Base-by-base conservation (phyloP, 1,140 invertebrate species). In the Ceratina japonica region DNA sequence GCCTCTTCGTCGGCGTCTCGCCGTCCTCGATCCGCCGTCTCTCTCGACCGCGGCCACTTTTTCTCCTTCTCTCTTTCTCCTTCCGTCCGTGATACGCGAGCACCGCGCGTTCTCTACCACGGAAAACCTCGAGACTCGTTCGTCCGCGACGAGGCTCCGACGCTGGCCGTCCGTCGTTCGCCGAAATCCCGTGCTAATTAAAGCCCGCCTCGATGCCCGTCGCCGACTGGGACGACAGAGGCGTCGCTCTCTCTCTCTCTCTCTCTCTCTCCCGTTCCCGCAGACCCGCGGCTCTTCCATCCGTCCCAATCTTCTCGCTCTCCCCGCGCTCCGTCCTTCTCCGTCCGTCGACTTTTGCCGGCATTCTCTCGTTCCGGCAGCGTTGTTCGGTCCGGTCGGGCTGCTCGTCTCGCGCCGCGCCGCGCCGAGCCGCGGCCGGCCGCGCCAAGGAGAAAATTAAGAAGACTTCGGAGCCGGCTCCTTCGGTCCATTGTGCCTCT, bases 161-260 rank as follows among this genome's bases (percentile, higher is more conserved):
- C 81, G 83, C 79, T 78, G 80, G 68, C 61, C 71, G 75, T 79
- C 78, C 80, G 85, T 83, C 87, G 81, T 88, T 86, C 83, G 82
- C 83, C 85, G 85, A 87, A 83, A 88, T 88, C 87, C 86, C 86
- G 85, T 86, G 83, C 87, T 87, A 89, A 89, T 89, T 87, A 89
- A 89, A 89, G 87, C 86, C 86, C 85, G 82, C 85, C 82, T 82
- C 86, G 86, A 85, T 87, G 85, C 81, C 85, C 83, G 76, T 82
- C 81, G 85, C 81, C 87, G 85, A 83, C 80, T 86, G 82, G 66
- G 75, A 58, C 78, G 78, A 80, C 78, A 79, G 68, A 75, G 62
- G 59, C 71, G 51, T 73, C 68, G 58, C 44, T 27, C 70, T 64
- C 51, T 69, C 68, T 69, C 49, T 63, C 15, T 37, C 69, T 51